Evolutionary conservation across 2,113 vertebrate species (phyloP).

Genomic region (Fregetta grallaria): DNA sequence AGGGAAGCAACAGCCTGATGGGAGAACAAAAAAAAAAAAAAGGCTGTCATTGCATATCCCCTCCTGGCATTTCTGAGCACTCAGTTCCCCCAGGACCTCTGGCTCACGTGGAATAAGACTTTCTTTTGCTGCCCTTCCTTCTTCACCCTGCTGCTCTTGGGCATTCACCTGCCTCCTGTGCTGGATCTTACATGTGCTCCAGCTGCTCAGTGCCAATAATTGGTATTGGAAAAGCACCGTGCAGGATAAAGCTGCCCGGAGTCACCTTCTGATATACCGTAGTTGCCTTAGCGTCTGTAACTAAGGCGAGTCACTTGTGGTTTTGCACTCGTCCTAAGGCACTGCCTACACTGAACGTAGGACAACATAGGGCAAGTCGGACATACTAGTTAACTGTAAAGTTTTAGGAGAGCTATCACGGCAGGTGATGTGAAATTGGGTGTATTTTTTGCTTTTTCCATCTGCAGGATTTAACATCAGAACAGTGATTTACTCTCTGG

Average conservation of each 20-base stretch:
- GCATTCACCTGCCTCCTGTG: background rate
- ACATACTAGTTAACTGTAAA: background rate
- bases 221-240: background rate
- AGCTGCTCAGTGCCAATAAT: background rate
- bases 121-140: background rate
- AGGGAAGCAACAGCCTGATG: background rate
- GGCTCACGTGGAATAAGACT: accelerated
- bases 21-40: background rate
- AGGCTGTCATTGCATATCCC: background rate
- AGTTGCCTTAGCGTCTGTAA: background rate
- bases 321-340: background rate
- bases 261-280: background rate
- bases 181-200: background rate
- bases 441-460: background rate
- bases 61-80: background rate
- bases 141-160: background rate
- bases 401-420: background rate
- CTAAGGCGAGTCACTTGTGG: background rate
- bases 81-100: background rate
- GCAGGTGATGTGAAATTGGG: background rate
- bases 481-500: background rate
- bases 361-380: background rate
- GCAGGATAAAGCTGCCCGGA: background rate
- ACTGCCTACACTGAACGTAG: background rate
- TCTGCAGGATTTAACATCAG: background rate